Evolutionary conservation across 2,113 vertebrate species (phyloP).

Genomic region (Pteronura brasiliensis): DNA sequence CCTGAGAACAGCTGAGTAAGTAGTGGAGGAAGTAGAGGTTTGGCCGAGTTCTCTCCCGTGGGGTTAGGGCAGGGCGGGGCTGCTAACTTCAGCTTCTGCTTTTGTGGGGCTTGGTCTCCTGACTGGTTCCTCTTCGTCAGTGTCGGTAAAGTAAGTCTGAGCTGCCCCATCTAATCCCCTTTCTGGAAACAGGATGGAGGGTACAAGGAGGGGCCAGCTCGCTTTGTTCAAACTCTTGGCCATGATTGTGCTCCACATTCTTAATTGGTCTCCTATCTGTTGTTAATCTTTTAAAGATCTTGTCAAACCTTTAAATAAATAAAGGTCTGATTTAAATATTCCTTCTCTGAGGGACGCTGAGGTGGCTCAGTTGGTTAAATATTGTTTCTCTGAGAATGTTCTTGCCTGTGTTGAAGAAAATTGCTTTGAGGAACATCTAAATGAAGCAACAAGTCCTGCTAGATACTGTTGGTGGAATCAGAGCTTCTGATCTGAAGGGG

Average conservation of each 20-base stretch:
- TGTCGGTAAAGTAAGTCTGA: neutral
- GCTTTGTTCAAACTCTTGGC: neutral
- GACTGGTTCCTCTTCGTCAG: slow-evolving; percentile 2
- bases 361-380: neutral
- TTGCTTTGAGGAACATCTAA: neutral
- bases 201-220: neutral
- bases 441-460: neutral
- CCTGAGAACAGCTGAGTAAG: slow-evolving; percentile 21
- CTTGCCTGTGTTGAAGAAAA: neutral
- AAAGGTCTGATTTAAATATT: neutral
- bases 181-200: neutral
- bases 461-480: neutral
- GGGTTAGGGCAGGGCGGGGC: neutral
- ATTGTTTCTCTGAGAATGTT: neutral
- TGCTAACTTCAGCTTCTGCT: neutral
- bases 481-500: neutral
- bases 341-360: neutral
- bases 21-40: slow-evolving; percentile 36
- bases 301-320: neutral
- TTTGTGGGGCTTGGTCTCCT: neutral
- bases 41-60: neutral
- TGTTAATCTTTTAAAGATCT: neutral
- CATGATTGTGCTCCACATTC: neutral
- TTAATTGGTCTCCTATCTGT: neutral
- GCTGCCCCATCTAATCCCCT: neutral